Evolutionary conservation across 2,888 invertebrate genomes (phyloP), one percentile per base, ranked within the genome.

Genomic region (Ecliptopera silaceata): DNA sequence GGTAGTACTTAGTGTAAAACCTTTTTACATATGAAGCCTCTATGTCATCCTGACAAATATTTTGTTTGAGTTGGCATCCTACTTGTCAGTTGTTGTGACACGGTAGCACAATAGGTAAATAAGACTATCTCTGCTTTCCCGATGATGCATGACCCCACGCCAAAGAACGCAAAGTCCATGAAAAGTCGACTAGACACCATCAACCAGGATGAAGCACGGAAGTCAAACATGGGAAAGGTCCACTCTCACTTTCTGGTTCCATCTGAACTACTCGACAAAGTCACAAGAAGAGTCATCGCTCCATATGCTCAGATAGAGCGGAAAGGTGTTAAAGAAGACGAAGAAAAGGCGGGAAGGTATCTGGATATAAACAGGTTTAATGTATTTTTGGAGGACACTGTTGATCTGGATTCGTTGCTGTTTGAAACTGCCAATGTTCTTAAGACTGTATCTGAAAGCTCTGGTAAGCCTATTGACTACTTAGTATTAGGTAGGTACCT

Each of bases 371-470:
- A 82, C 47, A 81, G 88, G 55, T 90, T 91, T 42, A 85, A 80
- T 32, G 83, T 89, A 2, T 93, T 93, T 68, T 73, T 94, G 42
- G 92, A 92, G 32, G 93, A 93, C 51, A 89, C 84, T 0, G 91
- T 93, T 0, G 93, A 94, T 74, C 78, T 94, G 38, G 86, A 92
- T 26, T 82, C 91, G 0, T 72, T 93, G 32, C 69, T 94, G 52
- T 92, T 91, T 53, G 93, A 94, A 73, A 93, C 93, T 6, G 91
- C 92, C 8, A 88, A 92, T 72, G 91, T 93, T 10, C 74, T 93
- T 65, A 93, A 92, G 72, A 82, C 84, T 2, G 86, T 92, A 4
- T 93, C 93, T 0, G 88, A 90, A 44, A 93, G 93, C 66, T 86
- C 90, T 62, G 93, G 93, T 93, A 73, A 75, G 65, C n/a, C n/a